Base-by-base conservation (phyloP, 2,888 invertebrate genomes). In the Leucozona laternaria region DNA sequence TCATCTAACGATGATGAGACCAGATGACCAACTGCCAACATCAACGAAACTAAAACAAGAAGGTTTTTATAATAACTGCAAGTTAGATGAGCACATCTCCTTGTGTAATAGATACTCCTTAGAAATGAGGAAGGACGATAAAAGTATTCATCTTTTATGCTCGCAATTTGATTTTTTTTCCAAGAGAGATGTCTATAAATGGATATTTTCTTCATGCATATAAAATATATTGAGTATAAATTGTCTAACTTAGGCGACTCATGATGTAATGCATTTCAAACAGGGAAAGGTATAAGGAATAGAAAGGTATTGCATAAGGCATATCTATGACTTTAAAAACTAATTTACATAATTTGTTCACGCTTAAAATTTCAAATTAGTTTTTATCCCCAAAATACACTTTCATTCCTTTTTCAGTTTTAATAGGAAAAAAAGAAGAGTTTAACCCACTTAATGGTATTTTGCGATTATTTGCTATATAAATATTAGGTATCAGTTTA, bases 81-180 rank as follows among this genome's bases (percentile, higher is more conserved):
- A 40, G 48, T 13, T 11, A 62, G 17, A 13, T 22, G 17, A 64
- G n/a, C n/a, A 66, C 20, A 73, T 45, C 13, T 43, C 20, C 37
- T 79, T 73, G 64, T 40, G 75, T 13, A 79, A 75, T 15, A 58
- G 62, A 78, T 48, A 11, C 43, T 77, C 22, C 48, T 81, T 71
- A 55, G 77, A 81, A 81, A 71, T 81, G 78, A 48, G 64, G 70
- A 57, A 22, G 40, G 37, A 20, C 17, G 28, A 57, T 64, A 25
- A 28, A 71, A 64, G 70, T 55, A 71, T 64, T 71, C 77, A 64
- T 81, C 81, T 71, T 78, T 81, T 81, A 81, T 81, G 64, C 48
- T 64, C 43, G 64, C 43, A 71, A 58, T 57, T 45, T 57, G 31
- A 64, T 57, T 31, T 57, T 40, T 25, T 6, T 48, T 17, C 22